A percentile compares a stretch with the other conserved stretches of the same genome.
These are phyloP conservation scores for Pemphigus obesinymphae DNA, from an alignment of 1,140 invertebrate genomes.

Conservation along the genomic window DNA sequence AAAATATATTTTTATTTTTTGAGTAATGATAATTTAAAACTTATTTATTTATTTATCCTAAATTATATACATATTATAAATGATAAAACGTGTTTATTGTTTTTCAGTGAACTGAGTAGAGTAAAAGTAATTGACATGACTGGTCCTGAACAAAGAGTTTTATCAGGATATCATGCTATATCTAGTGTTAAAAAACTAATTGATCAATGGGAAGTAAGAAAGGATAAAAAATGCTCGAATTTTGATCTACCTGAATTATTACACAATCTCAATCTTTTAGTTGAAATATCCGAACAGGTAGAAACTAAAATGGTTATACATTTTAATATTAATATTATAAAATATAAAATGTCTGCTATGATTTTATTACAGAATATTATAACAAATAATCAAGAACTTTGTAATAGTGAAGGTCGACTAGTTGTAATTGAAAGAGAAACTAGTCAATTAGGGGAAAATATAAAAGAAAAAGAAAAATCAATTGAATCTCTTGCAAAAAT, in stretches of 20 bases:
- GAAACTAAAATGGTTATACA: slow-evolving; percentile 30
- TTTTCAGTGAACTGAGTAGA: slow-evolving; percentile 61
- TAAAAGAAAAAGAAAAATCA: slow-evolving; percentile 68
- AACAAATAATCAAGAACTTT: slow-evolving; percentile 73
- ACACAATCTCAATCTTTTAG: slow-evolving; percentile 86
- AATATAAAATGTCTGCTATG: neutral
- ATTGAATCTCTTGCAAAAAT: slow-evolving; percentile 70
- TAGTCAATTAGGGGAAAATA: slow-evolving; percentile 63
- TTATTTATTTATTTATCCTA: neutral
- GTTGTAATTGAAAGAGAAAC: slow-evolving; percentile 75
- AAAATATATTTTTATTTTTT: too few relatives aligned
- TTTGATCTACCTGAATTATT: slow-evolving; percentile 81
- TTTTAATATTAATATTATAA: neutral
- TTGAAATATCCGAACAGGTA: slow-evolving; percentile 88
- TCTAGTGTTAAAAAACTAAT: slow-evolving; percentile 60
- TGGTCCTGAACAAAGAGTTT: slow-evolving; percentile 84
- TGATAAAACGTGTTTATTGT: neutral
- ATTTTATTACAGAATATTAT: slow-evolving; percentile 69
- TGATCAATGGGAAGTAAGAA: slow-evolving; percentile 53
- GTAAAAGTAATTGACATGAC: slow-evolving; percentile 99
- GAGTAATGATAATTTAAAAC: too few relatives aligned
- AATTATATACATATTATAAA: neutral
- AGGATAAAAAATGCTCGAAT: slow-evolving; percentile 60
- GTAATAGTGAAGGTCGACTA: slow-evolving; percentile 70
- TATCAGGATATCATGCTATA: slow-evolving; percentile 92